Evolutionary conservation across 2,113 vertebrate genomes (phyloP).

Genomic region (Equus przewalskii): DNA sequence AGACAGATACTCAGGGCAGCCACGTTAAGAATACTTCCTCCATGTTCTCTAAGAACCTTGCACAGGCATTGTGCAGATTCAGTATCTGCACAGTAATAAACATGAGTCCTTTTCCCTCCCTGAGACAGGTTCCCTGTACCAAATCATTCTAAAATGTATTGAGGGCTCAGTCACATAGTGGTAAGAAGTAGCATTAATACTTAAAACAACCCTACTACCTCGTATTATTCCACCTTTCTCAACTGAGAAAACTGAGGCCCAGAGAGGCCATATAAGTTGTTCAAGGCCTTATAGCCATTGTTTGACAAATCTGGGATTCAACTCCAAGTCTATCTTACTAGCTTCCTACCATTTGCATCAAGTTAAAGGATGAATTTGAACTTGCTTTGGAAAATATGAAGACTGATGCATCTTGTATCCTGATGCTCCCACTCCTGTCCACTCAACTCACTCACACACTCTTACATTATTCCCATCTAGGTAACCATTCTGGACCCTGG

Average conservation of each 20-base stretch:
- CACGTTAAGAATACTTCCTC: not conserved
- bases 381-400: not conserved
- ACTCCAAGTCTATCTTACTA: not conserved
- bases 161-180: not conserved
- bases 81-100: not conserved
- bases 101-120: not conserved
- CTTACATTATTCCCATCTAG: not conserved
- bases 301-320: not conserved
- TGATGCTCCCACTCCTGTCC: too few species aligned
- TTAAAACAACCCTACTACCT: not conserved
- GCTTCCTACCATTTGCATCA: not conserved
- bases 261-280: not conserved
- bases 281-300: not conserved
- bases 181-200: not conserved
- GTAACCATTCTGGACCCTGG: not conserved
- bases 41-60: not conserved
- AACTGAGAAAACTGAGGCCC: not conserved
- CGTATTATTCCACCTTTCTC: not conserved
- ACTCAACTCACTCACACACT: too few species aligned
- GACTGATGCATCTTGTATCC: not conserved
- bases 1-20: not conserved
- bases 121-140: not conserved
- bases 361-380: not conserved
- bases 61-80: rapidly evolving
- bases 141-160: not conserved